Conservation (phyloP, 2,888 invertebrate species). For the Stenolophus ochropezus region DNA sequence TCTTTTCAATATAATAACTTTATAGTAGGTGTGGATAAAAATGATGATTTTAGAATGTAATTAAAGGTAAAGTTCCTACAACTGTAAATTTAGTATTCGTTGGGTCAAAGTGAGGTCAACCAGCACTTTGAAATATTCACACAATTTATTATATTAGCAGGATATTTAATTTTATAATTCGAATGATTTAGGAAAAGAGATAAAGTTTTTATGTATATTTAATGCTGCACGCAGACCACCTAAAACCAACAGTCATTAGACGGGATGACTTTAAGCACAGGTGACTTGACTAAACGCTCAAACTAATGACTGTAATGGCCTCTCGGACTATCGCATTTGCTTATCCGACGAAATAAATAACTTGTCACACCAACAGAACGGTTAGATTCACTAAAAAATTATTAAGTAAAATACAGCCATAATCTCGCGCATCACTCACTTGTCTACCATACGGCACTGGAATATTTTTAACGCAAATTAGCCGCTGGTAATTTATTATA, state of each 20-base stretch:
- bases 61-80: not conserved
- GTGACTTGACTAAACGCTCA: conserved; percentile 38
- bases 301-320: conserved; percentile 43
- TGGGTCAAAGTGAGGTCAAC: not conserved
- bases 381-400: conserved; percentile 21
- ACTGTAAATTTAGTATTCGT: not conserved
- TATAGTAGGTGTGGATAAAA: not conserved
- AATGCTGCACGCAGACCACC: conserved; percentile 39
- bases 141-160: not conserved
- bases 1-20: not conserved
- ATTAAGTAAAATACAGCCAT: conserved; percentile 1
- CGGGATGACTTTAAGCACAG: conserved; percentile 46
- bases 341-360: conserved; percentile 41
- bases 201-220: conserved; percentile 6
- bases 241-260: conserved; percentile 53
- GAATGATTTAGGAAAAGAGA: conserved; percentile 38
- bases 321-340: conserved; percentile 14
- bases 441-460: not conserved
- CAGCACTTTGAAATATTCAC: not conserved
- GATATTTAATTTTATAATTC: conserved; percentile 10
- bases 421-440: conserved; percentile 15
- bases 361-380: conserved; percentile 18
- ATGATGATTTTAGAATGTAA: not conserved
- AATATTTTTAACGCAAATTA: not conserved
- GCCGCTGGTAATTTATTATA: not conserved